Base-by-base conservation (phyloP, 2,888 invertebrate genomes). In the Philereme transversata region DNA sequence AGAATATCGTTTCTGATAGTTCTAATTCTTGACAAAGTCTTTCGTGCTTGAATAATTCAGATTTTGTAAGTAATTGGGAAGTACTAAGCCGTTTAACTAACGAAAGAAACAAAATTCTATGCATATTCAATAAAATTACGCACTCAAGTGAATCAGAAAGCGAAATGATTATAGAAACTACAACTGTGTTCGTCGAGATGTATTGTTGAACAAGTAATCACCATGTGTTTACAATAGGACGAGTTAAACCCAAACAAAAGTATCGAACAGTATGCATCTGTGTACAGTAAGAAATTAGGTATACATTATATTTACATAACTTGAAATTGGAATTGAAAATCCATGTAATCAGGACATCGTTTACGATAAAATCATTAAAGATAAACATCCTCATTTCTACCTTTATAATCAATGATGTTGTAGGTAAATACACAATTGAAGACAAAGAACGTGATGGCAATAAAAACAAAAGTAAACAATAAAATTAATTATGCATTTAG, bases 111-210 rank as follows among this genome's bases (percentile, higher is more conserved):
- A 56, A 51, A 22, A 10, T 50, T 49, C 52, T 43, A 57, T 49
- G 8, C 35, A 53, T 48, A 65, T 58, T 43, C 52, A 52, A 56
- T 38, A 9, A 60, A 52, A 63, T 62, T 59, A 66, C 60, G 58
- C 64, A 59, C 51, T 57, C 63, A 59, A 65, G 56, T 61, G 66
- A 58, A 70, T 68, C 62, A 69, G 65, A 73, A 72, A 73, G 67
- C 60, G 67, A 73, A 72, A 67, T 66, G 10, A 60, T 60, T 51
- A 38, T 50, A 36, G 11, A 10, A 35, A 50, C 9, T 45, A 22
- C 46, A 34, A 59, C 40, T 60, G 40, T 40, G 33, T 59, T 45
- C n/a, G 38, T 51, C 36, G 33, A 50, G 43, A 57, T 51, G 40
- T 38, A 40, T 46, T 57, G 54, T 45, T 45, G 34, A 49, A 49